phyloP scores from a whole-genome alignment of 2,797 vertebrate genomes.

The Gallirallus australis region DNA sequence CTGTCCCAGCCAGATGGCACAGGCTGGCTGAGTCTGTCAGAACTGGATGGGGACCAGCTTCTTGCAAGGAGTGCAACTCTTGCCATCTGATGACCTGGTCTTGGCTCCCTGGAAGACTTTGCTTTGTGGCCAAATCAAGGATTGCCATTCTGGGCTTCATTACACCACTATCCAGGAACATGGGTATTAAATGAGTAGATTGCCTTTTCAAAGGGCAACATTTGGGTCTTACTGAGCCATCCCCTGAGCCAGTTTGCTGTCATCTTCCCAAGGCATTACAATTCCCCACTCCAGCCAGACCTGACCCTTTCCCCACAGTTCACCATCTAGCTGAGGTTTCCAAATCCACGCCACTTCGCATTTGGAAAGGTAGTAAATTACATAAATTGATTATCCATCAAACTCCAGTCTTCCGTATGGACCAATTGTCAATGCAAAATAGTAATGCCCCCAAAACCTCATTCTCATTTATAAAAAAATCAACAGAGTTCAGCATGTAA shows the following conservation, averaged over 20 bases:
- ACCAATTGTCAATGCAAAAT: constrained; percentile 13
- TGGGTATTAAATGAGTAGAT: neutral
- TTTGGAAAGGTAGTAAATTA: constrained; percentile 26
- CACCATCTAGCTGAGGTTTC: neutral
- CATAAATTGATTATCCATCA: constrained; percentile 11
- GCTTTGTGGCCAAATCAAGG: neutral
- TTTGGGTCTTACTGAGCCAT: neutral
- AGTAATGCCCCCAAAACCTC: neutral
- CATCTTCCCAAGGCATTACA: neutral
- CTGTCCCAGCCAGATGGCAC: constrained; percentile 18
- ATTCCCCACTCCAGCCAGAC: neutral
- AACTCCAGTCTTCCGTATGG: neutral
- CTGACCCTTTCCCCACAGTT: neutral
- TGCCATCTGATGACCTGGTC: neutral
- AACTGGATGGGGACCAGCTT: constrained; percentile 24
- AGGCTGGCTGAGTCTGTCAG: neutral
- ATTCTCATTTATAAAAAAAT: neutral
- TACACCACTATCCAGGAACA: neutral
- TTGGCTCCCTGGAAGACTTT: constrained; percentile 4
- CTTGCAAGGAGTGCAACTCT: constrained; percentile 1
- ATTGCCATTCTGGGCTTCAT: neutral
- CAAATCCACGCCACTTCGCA: constrained; percentile 13
- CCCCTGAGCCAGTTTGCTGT: neutral
- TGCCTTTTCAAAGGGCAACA: fast-evolving
- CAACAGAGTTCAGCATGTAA: neutral